Base-by-base conservation (phyloP, 1,140 invertebrate genomes). In the Apis dorsata region DNA sequence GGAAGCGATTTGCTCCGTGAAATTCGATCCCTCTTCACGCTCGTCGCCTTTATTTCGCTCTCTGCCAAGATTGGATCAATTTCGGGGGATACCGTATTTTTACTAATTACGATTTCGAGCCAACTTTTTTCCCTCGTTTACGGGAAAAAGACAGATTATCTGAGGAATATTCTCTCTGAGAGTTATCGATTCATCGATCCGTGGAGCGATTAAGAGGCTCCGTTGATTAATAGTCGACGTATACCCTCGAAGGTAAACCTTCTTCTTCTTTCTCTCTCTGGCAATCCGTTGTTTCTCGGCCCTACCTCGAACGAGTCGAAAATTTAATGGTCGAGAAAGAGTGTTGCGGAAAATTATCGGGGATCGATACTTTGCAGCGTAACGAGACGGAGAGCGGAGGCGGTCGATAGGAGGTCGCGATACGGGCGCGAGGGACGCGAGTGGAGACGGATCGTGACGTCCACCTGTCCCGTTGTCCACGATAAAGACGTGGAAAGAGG, bases 151-250 rank as follows among this genome's bases (percentile, higher is more conserved):
- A 24, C 2, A 13, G 2, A n/a, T 57, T 44, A 57, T 57, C 19
- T 9, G 53, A n/a, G n/a, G n/a, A n/a, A 59, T 71, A 80, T 77
- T 77, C 34, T 63, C 69, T 63, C 75, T 85, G 83, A 88, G 78
- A 87, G 85, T 88, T 87, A 90, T 88, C 86, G 88, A 90, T 90
- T 90, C 87, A 90, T 90, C 85, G 89, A 90, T 90, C 88, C 79
- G 85, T 87, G 86, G 72, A 90, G 65, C 83, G 88, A 88, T 90
- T 84, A 88, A 85, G 83, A 90, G 85, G 83, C 83, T 86, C 81
- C 77, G 79, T 90, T 90, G 89, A 90, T 90, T 90, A 90, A 90
- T 90, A 90, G 86, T 90, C 81, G 85, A 87, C 85, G 85, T 87
- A 87, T 88, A 87, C 85, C n/a, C n/a, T 88, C 70, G 70, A 68